Evolutionary conservation across 2,797 vertebrate species (phyloP).

Genomic region (Lacerta agilis): DNA sequence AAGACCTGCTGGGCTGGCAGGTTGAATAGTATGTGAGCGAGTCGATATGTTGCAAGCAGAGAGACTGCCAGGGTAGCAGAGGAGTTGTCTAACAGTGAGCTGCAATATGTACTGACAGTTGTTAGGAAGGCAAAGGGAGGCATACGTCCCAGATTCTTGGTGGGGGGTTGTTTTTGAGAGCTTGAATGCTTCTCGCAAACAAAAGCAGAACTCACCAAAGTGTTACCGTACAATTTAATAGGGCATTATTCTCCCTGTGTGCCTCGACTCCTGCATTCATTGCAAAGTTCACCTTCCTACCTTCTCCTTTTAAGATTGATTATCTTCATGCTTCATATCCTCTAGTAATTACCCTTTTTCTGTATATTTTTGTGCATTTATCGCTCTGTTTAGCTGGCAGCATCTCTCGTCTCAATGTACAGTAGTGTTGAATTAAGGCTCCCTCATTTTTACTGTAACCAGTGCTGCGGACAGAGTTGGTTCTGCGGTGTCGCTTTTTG

Average conservation of each 20-base stretch:
- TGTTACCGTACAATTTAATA: slow-evolving; percentile 24
- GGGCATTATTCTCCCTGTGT: slow-evolving; percentile 33
- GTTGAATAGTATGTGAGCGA: slow-evolving; percentile 48
- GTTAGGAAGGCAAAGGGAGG: slow-evolving; percentile 25
- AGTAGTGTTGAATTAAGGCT: slow-evolving; percentile 15
- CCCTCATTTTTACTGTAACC: slow-evolving; percentile 21
- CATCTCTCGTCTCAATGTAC: slow-evolving; percentile 50
- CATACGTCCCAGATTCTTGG: not conserved
- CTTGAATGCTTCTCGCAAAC: slow-evolving; percentile 14
- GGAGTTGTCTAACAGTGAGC: slow-evolving; percentile 39
- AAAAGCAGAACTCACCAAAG: not conserved
- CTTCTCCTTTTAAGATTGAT: slow-evolving; percentile 38
- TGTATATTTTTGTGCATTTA: slow-evolving; percentile 42
- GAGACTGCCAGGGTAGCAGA: slow-evolving; percentile 34
- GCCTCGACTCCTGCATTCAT: not conserved
- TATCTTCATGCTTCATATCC: slow-evolving; percentile 25
- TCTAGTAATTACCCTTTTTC: slow-evolving; percentile 36
- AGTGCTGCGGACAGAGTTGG: slow-evolving; percentile 3
- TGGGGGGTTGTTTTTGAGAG: slow-evolving; percentile 11
- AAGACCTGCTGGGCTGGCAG: slow-evolving; percentile 25
- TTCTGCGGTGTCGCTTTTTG: slow-evolving; percentile 35
- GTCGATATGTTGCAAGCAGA: slow-evolving; percentile 28
- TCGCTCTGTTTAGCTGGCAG: slow-evolving; percentile 37
- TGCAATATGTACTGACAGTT: slow-evolving; percentile 48
- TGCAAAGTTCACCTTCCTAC: slow-evolving; percentile 22